Evolutionary conservation across 1,140 invertebrate species (phyloP), one percentile per base, ranked within the genome.

Genomic region (Piezodorus guildinii): DNA sequence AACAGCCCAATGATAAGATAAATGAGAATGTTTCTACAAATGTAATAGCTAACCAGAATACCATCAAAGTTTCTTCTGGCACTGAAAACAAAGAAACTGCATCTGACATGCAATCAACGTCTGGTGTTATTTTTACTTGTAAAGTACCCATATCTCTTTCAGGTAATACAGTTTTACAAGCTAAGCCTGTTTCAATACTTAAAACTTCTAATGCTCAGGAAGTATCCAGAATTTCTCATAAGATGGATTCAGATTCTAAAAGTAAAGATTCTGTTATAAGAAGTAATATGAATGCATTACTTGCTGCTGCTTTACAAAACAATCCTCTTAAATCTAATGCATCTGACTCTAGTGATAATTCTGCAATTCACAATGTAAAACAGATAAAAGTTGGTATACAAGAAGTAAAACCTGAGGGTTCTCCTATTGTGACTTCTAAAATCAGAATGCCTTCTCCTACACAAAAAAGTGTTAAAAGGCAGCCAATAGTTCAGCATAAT

Each of bases 221-320:
- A 23, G 12, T 44, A n/a, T 46, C 39, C 6, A 34, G 52, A 61
- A 52, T 16, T n/a, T 51, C 60, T 17, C 21, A 46, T 34, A 66
- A 67, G 54, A 6, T 52, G 19, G 68, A 69, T 25, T 52, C 21
- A 59, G 64, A 67, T 19, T 64, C n/a, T 23, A 68, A 58, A 25
- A 70, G 72, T 12, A 76, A 76, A 69, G 74, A 76, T 65, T 72
- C 70, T 19, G 71, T 74, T 34, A 77, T 75, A 45, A 72, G 73
- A 62, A 75, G 71, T 67, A 77, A 75, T 67, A 75, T 77, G 74
- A 75, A 72, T 68, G 74, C 74, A 21, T 70, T 77, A 27, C 62
- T 77, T 60, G 73, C 75, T 19, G 75, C 75, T 25, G 75, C 75
- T 23, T 64, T 76, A 17, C 74, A 68, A n/a, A 62, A 27, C 60